Base-by-base conservation (phyloP, 2,888 invertebrate species). In the Cryptosula pallasiana region DNA sequence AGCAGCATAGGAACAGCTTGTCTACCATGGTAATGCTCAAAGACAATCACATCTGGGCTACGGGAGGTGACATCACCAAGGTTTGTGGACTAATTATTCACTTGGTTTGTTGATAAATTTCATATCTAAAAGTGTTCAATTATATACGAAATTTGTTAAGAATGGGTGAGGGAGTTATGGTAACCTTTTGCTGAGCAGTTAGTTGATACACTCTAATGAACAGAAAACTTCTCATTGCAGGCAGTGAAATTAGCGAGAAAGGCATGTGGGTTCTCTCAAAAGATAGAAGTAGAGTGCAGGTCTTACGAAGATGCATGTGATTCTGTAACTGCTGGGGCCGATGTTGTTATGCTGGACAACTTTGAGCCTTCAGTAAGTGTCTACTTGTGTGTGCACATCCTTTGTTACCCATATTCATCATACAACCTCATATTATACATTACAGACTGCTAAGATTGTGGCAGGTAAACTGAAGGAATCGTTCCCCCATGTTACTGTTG, bases 21-120 rank as follows among this genome's bases (percentile, higher is more conserved):
- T 85, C 85, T 0, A 80, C 82, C 13, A 84, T 86, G 86, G 80
- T 86, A 1, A 86, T 86, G 86, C 76, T 86, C 71, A 86, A 86
- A 76, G 86, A 86, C 74, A 86, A 86, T 75, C 86, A 86, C 76
- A 81, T 86, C 29, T 81, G 82, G 80, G 35, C 63, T 9, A 79
- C 84, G 0, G 81, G 81, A 29, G 85, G 85, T 5, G 82, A 81
- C 71, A 80, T 85, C 5, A 76, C 79, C 27, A 78, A 81, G 80
- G 84, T 84, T 76, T 45, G 5, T 45, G 45, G 5, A 5, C 45
- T 45, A 45, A n/a, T n/a, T n/a, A n/a, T n/a, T n/a, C n/a, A n/a
- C n/a, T n/a, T n/a, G n/a, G n/a, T n/a, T n/a, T n/a, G n/a, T n/a
- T n/a, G n/a, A n/a, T n/a, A n/a, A n/a, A n/a, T n/a, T n/a, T n/a